Conservation (phyloP, 2,113 vertebrate genomes). For the Spheniscus mendiculus region DNA sequence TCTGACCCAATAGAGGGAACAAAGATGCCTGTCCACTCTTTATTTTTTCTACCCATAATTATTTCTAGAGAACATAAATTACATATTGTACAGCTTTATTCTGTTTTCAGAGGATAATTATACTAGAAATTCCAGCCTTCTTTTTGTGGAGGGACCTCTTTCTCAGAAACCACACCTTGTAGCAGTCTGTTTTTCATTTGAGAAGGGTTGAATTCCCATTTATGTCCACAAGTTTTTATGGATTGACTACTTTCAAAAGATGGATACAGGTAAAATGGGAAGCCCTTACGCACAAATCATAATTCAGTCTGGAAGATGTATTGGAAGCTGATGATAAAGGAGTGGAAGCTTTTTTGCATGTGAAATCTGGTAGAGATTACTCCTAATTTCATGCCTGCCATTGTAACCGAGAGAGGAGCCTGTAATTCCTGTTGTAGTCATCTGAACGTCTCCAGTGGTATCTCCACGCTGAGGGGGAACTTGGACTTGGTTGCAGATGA, state of each 20-base stretch:
- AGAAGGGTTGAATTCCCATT: background rate
- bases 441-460: background rate
- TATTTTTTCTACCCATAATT: conserved; percentile 32
- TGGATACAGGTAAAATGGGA: background rate
- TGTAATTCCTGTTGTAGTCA: background rate
- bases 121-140: conserved; percentile 11
- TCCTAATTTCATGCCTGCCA: background rate
- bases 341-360: background rate
- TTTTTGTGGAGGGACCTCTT: background rate
- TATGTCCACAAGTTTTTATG: background rate
- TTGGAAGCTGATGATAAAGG: background rate
- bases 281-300: background rate
- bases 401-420: background rate
- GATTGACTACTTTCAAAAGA: background rate
- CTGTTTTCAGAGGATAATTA: conserved; percentile 48
- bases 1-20: background rate
- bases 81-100: conserved; percentile 20
- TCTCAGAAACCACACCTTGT: conserved; percentile 30
- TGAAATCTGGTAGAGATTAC: background rate
- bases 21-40: conserved; percentile 17
- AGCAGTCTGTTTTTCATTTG: background rate
- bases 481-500: background rate
- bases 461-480: background rate
- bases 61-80: conserved; percentile 40
- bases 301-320: background rate